Conservation (phyloP, 2,113 vertebrate species). For the Cyprinodon brontotheroides region DNA sequence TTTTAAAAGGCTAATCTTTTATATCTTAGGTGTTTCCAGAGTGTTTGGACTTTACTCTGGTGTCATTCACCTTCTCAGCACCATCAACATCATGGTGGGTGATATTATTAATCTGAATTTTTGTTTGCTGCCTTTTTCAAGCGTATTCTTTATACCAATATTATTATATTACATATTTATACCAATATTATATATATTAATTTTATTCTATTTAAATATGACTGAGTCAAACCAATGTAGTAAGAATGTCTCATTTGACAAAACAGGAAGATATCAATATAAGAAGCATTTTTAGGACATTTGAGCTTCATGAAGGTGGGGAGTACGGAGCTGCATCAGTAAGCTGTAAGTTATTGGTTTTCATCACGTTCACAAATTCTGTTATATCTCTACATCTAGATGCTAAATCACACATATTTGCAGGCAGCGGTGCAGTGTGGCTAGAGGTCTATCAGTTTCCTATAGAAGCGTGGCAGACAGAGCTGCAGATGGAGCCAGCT, state of each 20-base stretch:
- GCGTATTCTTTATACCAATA: background rate
- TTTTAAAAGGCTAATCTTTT: slow-evolving; percentile 14
- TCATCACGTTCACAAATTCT: background rate
- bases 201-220: background rate
- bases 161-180: too few relatives aligned
- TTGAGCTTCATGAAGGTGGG: slow-evolving; percentile 77
- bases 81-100: slow-evolving; percentile 85
- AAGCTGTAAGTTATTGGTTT: slow-evolving; percentile 80
- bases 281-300: slow-evolving; percentile 74
- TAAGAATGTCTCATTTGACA: background rate
- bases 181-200: background rate
- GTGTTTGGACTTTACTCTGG: slow-evolving; percentile 80
- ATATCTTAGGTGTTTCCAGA: slow-evolving; percentile 80
- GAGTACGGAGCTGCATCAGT: slow-evolving; percentile 82
- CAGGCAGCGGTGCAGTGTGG: slow-evolving; percentile 81
- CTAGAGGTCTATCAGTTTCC: slow-evolving; percentile 87
- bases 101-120: background rate
- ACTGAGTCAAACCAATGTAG: background rate
- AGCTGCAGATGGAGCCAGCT: slow-evolving; percentile 60
- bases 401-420: slow-evolving; percentile 46
- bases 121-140: background rate
- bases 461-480: slow-evolving; percentile 83
- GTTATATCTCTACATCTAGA: background rate
- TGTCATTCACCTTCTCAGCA: slow-evolving; percentile 76
- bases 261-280: slow-evolving; percentile 83